Evolutionary conservation across 2,888 invertebrate genomes (phyloP).

Genomic region (Acrobasis repandana): DNA sequence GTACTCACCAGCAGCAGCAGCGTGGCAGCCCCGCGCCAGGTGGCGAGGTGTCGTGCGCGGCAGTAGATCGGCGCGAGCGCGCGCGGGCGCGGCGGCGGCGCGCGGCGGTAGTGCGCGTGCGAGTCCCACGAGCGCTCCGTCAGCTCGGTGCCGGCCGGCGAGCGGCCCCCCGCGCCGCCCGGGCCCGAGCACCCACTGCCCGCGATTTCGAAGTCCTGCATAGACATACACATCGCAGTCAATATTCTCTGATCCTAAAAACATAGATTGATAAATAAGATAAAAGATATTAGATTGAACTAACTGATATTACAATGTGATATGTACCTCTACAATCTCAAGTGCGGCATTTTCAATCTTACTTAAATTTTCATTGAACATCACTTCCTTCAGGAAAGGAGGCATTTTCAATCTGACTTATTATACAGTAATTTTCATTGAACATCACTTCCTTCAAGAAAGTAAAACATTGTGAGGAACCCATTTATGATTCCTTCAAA

Average conservation of each 20-base stretch:
- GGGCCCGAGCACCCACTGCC: slow-evolving; percentile 75
- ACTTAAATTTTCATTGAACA: too few relatives aligned
- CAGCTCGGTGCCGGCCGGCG: slow-evolving; percentile 72
- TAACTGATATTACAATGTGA: too few relatives aligned
- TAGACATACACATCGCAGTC: slow-evolving; percentile 14
- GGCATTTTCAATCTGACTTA: too few relatives aligned
- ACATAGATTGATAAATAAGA: neutral
- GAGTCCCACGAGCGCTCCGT: slow-evolving; percentile 81
- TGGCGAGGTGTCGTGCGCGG: slow-evolving; percentile 54
- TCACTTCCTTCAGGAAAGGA: too few relatives aligned
- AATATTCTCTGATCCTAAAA: neutral
- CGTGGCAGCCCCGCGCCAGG: slow-evolving; percentile 45
- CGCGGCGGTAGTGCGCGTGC: slow-evolving; percentile 76
- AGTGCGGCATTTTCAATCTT: too few relatives aligned
- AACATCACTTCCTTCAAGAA: too few relatives aligned
- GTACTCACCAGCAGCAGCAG: slow-evolving; percentile 44
- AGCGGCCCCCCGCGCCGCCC: slow-evolving; percentile 64
- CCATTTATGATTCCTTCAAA: too few relatives aligned
- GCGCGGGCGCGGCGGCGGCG: slow-evolving; percentile 63
- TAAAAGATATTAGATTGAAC: neutral
- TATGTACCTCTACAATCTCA: too few relatives aligned
- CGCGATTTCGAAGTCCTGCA: slow-evolving; percentile 81
- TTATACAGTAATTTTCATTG: too few relatives aligned
- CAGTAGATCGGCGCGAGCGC: slow-evolving; percentile 76
- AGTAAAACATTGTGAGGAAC: too few relatives aligned